Base-by-base conservation (phyloP, 2,888 invertebrate species). In the Synanthedon myopaeformis region DNA sequence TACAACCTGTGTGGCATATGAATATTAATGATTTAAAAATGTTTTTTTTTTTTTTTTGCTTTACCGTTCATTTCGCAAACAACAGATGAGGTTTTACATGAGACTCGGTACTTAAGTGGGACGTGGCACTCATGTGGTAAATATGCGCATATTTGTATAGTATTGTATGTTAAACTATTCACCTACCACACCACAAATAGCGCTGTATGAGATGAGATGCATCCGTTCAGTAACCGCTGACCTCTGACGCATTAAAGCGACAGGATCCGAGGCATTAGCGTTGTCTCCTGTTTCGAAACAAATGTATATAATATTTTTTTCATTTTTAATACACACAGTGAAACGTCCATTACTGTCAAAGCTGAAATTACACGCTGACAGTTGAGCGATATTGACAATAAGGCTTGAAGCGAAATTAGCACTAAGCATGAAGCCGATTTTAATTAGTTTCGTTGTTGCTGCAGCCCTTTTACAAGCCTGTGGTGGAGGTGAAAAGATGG, bases 61-160 rank as follows among this genome's bases (percentile, higher is more conserved):
- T 69, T 72, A 59, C 64, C 61, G 56, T 69, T 66, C 62, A 69
- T 74, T 77, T 79, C 64, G 75, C 74, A 70, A 70, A 67, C 65
- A 61, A 65, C 55, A 54, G 61, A 64, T 64, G 65, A 63, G 61
- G 57, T 56, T 60, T 17, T 49, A 59, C 59, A 55, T 58, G 66
- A 68, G 63, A 63, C 62, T 60, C 49, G 49, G 56, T 61, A 62
- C 60, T 61, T 60, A 68, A 69, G 65, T 66, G 65, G 64, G 66
- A 62, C 60, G 64, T 60, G 55, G 54, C 61, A 59, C 57, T 57
- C 54, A 56, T 60, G 61, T 63, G 61, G 64, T 79, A 75, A 82
- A 78, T 80, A 85, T 84, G 80, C 76, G 77, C 82, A 82, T 81
- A 76, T 70, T 71, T 70, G 63, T 70, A 64, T 66, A 61, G 65